phyloP scores from a whole-genome alignment of 2,113 vertebrate genomes.

The Charina bottae region DNA sequence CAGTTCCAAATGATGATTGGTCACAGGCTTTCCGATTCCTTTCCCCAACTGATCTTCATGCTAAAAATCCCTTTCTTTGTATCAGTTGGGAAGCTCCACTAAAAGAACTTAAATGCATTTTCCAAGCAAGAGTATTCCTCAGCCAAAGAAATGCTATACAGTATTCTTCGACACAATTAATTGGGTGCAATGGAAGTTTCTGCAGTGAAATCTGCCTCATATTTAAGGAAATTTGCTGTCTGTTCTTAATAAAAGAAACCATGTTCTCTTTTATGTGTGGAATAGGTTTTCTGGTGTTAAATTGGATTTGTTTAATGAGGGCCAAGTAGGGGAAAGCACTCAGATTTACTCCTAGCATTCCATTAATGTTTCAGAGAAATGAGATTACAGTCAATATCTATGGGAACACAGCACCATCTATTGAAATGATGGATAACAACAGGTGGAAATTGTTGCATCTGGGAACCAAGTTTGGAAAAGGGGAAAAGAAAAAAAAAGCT shows the following conservation, averaged over 20 bases:
- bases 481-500: no score
- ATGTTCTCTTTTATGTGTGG: background rate
- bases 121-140: background rate
- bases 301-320: conserved; percentile 50
- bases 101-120: background rate
- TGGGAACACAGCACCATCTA: conserved; percentile 75
- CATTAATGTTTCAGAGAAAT: conserved; percentile 24
- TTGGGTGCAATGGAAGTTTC: background rate
- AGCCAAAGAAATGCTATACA: background rate
- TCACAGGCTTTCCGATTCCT: background rate
- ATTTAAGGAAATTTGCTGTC: background rate
- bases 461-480: background rate
- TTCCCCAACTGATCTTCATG: background rate
- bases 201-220: background rate
- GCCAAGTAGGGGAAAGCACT: conserved; percentile 20
- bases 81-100: background rate
- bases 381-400: conserved; percentile 26
- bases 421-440: conserved; percentile 61
- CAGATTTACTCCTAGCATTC: conserved; percentile 8
- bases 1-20: background rate
- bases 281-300: conserved; percentile 8
- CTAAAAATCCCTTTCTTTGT: background rate
- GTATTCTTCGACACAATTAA: background rate
- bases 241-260: background rate
- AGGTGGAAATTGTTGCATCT: conserved; percentile 38